These are phyloP conservation scores for Eupithecia pulchellata DNA, from an alignment of 2,888 invertebrate species.

Conservation along the genomic window DNA sequence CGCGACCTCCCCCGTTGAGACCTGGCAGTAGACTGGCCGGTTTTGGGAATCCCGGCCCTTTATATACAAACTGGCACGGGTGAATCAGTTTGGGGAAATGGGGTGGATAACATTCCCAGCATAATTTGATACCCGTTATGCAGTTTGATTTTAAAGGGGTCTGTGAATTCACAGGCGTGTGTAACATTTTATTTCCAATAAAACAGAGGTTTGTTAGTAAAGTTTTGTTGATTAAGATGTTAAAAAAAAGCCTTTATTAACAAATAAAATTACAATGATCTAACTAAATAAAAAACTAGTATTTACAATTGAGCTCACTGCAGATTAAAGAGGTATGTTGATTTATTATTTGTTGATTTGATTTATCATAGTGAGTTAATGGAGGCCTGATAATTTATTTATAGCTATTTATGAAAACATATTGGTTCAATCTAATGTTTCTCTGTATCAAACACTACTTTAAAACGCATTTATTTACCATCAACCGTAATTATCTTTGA, in stretches of 20 bases:
- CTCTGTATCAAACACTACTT: constrained; percentile 3
- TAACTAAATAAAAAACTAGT: too few species aligned
- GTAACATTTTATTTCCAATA: constrained; percentile 4
- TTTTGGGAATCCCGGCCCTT: constrained; percentile 62
- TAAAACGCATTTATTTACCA: constrained; percentile 19
- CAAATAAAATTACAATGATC: too few species aligned
- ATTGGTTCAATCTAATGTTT: neutral
- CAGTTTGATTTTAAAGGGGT: constrained; percentile 1
- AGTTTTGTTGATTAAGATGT: too few species aligned
- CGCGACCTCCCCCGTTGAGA: constrained; percentile 47
- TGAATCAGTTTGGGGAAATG: constrained; percentile 56
- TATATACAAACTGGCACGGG: constrained; percentile 61
- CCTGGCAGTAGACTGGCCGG: constrained; percentile 52
- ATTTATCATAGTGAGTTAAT: neutral
- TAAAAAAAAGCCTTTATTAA: too few species aligned
- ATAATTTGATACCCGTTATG: neutral
- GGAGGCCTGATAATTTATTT: neutral
- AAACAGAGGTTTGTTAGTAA: too few species aligned
- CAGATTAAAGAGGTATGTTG: too few species aligned
- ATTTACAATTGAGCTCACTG: too few species aligned
- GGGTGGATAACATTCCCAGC: constrained; percentile 26
- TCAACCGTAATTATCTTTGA: constrained; percentile 10
- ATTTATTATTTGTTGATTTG: neutral
- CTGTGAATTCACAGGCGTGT: neutral
- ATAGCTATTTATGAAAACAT: neutral